Evolutionary conservation across 2,888 invertebrate genomes (phyloP).

Genomic region (Endomychus coccineus): DNA sequence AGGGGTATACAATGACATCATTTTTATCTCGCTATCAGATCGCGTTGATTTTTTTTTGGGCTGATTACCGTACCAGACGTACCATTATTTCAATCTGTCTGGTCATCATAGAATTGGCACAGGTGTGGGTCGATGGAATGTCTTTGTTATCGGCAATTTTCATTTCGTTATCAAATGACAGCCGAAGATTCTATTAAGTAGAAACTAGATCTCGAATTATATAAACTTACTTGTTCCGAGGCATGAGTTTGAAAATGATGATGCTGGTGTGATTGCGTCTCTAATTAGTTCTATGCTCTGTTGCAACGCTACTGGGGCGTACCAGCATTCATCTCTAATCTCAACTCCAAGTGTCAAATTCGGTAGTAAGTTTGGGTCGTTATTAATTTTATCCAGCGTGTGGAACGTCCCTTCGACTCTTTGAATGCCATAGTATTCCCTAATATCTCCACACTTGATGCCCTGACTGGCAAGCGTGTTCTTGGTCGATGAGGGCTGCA

Average conservation of each 20-base stretch:
- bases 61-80: too few species aligned
- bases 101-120: too few species aligned
- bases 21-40: too few species aligned
- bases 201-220: too few species aligned
- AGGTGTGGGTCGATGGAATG: too few species aligned
- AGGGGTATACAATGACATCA: too few species aligned
- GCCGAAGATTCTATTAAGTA: too few species aligned
- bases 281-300: slow-evolving; percentile 70
- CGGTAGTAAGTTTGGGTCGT: slow-evolving; percentile 50
- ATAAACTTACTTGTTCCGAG: slow-evolving; percentile 6
- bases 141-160: too few species aligned
- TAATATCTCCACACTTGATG: slow-evolving; percentile 52
- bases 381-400: slow-evolving; percentile 59
- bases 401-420: slow-evolving; percentile 57
- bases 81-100: too few species aligned
- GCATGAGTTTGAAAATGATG: slow-evolving; percentile 23
- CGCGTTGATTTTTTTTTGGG: too few species aligned
- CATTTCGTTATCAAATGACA: too few species aligned
- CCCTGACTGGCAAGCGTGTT: slow-evolving; percentile 30
- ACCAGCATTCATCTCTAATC: slow-evolving; percentile 76
- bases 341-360: slow-evolving; percentile 56
- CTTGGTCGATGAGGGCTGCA: slow-evolving; percentile 39
- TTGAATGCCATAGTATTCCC: slow-evolving; percentile 71
- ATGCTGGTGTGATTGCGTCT: slow-evolving; percentile 52
- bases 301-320: slow-evolving; percentile 69